A percentile compares a stretch with the other conserved stretches of the same genome.
Evolutionary conservation across 2,888 invertebrate species (phyloP).

Genomic region (Leptopilina drosophilae): DNA sequence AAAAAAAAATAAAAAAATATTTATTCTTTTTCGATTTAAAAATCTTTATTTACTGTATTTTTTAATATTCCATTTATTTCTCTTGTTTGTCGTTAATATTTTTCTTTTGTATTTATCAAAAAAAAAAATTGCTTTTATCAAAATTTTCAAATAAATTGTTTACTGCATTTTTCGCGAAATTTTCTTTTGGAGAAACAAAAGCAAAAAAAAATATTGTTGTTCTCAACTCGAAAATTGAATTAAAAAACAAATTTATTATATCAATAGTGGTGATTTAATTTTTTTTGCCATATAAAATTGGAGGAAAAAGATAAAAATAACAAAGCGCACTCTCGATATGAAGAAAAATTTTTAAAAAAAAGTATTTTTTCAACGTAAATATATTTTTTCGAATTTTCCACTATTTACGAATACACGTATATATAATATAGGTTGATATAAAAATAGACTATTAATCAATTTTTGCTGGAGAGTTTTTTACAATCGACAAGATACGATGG

Average conservation of each 20-base stretch:
- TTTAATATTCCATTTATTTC: background rate
- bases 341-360: background rate
- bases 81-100: background rate
- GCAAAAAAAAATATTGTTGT: background rate
- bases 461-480: background rate
- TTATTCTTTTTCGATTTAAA: background rate
- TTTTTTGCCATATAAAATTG: background rate
- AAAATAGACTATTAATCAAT: conserved; percentile 3
- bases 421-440: background rate
- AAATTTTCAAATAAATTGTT: background rate
- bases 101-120: background rate
- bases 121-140: background rate
- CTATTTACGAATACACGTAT: background rate
- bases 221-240: background rate
- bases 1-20: background rate
- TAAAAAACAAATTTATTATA: background rate
- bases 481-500: background rate
- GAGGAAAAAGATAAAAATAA: background rate
- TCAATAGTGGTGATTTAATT: background rate
- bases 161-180: background rate
- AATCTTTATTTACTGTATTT: background rate
- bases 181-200: background rate
- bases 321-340: background rate
- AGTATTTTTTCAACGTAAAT: background rate
- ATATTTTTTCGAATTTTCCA: conserved; percentile 1